Evolutionary conservation across 2,888 invertebrate genomes (phyloP).

Genomic region (Scaeva pyrastri): DNA sequence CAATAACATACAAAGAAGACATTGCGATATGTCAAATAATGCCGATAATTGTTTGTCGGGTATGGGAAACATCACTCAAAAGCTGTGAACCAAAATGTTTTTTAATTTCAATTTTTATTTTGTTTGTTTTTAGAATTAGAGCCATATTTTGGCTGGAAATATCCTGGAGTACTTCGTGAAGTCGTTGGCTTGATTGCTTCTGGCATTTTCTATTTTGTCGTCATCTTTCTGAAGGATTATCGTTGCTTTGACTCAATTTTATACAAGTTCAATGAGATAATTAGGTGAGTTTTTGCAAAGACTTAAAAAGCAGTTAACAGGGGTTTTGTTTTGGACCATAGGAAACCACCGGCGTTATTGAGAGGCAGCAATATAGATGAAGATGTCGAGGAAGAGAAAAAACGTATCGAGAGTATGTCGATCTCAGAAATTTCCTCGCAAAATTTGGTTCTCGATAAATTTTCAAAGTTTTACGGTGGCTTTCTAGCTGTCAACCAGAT

Average conservation of each 20-base stretch:
- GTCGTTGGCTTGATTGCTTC: conserved; percentile 1
- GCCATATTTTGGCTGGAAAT: conserved; percentile 25
- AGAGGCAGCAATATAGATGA: conserved; percentile 83
- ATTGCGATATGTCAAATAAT: not conserved
- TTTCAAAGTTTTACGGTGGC: conserved; percentile 90
- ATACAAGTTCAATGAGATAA: conserved; percentile 13
- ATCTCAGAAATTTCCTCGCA: conserved; percentile 82
- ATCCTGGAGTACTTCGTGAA: conserved; percentile 29
- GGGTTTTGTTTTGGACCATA: not conserved
- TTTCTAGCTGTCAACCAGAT: conserved; percentile 92
- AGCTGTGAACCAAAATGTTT: not conserved
- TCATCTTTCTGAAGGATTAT: conserved; percentile 21
- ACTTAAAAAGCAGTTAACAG: not conserved
- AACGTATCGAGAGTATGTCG: conserved; percentile 84
- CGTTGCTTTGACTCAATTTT: conserved; percentile 17
- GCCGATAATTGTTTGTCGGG: not conserved
- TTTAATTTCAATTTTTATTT: not conserved
- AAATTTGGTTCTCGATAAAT: conserved; percentile 86
- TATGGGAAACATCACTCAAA: not conserved
- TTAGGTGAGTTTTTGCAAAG: not conserved
- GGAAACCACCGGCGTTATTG: conserved; percentile 16
- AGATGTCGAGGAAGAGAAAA: conserved; percentile 86
- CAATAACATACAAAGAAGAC: not conserved
- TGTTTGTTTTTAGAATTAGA: not conserved
- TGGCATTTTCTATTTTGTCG: not conserved